Evolutionary conservation across 2,888 invertebrate species (phyloP).

Genomic region (Scotopteryx bipunctaria): DNA sequence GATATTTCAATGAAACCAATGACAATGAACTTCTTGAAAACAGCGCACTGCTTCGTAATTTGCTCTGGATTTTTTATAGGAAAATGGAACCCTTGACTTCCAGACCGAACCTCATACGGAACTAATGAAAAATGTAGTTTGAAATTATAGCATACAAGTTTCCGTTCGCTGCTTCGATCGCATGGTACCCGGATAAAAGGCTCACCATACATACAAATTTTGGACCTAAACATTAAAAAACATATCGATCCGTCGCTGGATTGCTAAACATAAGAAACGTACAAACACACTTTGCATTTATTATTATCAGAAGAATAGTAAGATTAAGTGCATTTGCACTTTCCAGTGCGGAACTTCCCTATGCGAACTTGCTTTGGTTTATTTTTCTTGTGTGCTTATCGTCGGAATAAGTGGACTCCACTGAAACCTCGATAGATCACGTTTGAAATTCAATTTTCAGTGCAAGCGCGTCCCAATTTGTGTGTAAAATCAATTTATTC

Average conservation of each 20-base stretch:
- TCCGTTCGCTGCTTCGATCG: too few relatives aligned
- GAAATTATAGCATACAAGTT: too few relatives aligned
- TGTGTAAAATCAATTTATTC: conserved; percentile 26
- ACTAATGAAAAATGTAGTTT: too few relatives aligned
- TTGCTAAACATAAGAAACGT: too few relatives aligned
- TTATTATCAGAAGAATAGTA: not conserved
- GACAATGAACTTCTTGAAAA: conserved; percentile 35
- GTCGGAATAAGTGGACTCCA: conserved; percentile 34
- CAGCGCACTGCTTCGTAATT: too few relatives aligned
- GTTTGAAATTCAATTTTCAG: conserved; percentile 52
- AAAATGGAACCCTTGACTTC: too few relatives aligned
- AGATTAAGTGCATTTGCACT: not conserved
- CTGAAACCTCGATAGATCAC: conserved; percentile 55
- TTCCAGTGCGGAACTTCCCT: not conserved
- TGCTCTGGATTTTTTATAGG: too few relatives aligned
- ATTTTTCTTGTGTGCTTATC: conserved; percentile 21
- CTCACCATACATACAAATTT: too few relatives aligned
- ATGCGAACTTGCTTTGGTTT: conserved; percentile 1
- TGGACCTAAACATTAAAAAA: too few relatives aligned
- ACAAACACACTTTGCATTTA: not conserved
- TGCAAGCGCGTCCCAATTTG: conserved; percentile 35
- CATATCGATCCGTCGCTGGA: too few relatives aligned
- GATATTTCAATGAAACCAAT: conserved; percentile 37
- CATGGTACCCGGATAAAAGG: too few relatives aligned
- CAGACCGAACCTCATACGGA: too few relatives aligned